These are phyloP conservation scores for Leucophenga maculata DNA, from an alignment of 2,888 invertebrate species.

Conservation along the genomic window DNA sequence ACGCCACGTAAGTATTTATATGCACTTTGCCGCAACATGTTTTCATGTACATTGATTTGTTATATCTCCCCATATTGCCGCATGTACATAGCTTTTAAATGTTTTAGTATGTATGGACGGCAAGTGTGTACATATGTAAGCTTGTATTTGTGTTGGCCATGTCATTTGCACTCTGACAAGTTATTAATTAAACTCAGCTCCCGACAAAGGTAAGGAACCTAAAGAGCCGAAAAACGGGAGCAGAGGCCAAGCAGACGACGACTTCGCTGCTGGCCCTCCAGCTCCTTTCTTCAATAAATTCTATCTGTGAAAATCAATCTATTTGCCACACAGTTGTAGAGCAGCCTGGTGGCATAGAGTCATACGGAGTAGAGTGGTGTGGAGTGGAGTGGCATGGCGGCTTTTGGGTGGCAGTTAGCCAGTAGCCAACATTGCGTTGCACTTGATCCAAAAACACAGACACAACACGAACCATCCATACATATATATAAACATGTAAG, in stretches of 20 bases:
- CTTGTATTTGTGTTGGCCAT: conserved; percentile 35
- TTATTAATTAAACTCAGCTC: conserved; percentile 61
- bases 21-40: too few species aligned
- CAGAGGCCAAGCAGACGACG: background rate
- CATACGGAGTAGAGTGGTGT: conserved; percentile 18
- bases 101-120: too few species aligned
- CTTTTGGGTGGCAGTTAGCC: conserved; percentile 1
- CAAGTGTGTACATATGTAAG: too few species aligned
- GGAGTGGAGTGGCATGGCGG: conserved; percentile 23
- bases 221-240: conserved; percentile 27
- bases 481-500: conserved; percentile 8
- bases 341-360: background rate
- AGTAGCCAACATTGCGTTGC: conserved; percentile 15
- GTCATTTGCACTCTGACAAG: conserved; percentile 68
- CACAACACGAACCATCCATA: background rate
- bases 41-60: too few species aligned
- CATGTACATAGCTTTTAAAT: too few species aligned
- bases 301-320: conserved; percentile 48
- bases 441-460: conserved; percentile 29
- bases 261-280: background rate
- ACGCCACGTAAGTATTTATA: too few species aligned
- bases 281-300: conserved; percentile 38
- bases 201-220: background rate
- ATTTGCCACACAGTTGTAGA: conserved; percentile 18
- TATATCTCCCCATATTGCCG: too few species aligned